Percentiles rank a stretch among this genome's conserved stretches.
Evolutionary conservation across 2,888 invertebrate genomes (phyloP).

Genomic region (Apocheima hispidaria): DNA sequence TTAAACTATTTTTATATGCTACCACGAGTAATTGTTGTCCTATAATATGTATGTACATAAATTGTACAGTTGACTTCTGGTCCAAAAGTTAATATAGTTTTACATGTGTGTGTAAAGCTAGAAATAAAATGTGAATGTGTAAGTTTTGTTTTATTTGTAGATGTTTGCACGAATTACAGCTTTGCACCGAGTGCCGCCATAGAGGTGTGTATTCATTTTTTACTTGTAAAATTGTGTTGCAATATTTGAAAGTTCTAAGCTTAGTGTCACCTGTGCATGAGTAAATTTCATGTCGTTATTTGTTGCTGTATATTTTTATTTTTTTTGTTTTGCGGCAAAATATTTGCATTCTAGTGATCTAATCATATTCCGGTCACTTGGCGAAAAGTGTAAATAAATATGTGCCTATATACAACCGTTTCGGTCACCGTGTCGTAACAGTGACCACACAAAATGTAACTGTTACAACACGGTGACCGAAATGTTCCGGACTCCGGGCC

Average conservation of each 20-base stretch:
- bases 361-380: no score
- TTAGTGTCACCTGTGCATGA: not conserved
- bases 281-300: no score
- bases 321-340: no score
- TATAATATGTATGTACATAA: not conserved
- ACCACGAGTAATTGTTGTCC: not conserved
- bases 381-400: no score
- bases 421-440: no score
- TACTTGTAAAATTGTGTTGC: not conserved
- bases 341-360: no score
- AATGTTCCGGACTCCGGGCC: no score
- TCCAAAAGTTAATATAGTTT: constrained; percentile 5
- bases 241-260: no score
- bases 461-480: no score
- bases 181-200: constrained; percentile 39
- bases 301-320: not conserved
- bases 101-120: constrained; percentile 29
- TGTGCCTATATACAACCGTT: no score
- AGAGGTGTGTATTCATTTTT: constrained; percentile 51
- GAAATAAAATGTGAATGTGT: constrained; percentile 45
- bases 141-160: constrained; percentile 48
- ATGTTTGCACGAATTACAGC: constrained; percentile 45
- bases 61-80: not conserved
- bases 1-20: not conserved
- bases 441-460: no score